A percentile compares a stretch with the other conserved stretches of the same genome.
Conservation (phyloP, 1,140 invertebrate species). For the Asobara japonica region DNA sequence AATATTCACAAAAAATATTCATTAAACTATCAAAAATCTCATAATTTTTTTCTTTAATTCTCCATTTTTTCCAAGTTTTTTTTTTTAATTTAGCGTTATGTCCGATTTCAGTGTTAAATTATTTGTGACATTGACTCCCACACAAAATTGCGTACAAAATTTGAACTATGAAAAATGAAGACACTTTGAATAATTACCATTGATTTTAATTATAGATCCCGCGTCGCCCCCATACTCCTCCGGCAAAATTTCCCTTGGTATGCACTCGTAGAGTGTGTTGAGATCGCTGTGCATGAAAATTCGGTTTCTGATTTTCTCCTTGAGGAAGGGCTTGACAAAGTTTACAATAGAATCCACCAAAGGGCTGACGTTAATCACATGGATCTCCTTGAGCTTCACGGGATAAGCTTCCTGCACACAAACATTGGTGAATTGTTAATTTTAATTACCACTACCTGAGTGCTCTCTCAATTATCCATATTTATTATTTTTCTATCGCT, state of each 20-base stretch:
- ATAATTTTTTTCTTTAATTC: too few species aligned
- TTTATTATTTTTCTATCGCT: too few species aligned
- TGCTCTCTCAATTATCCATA: too few species aligned
- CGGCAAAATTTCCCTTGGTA: slow-evolving; percentile 82
- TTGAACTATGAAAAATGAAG: slow-evolving; percentile 27
- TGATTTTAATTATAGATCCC: slow-evolving; percentile 75
- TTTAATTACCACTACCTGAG: too few species aligned
- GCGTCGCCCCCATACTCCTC: slow-evolving; percentile 81
- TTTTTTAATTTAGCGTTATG: too few species aligned
- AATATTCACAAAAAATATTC: too few species aligned
- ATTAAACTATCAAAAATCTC: too few species aligned
- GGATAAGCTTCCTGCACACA: slow-evolving; percentile 90
- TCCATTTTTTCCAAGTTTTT: too few species aligned
- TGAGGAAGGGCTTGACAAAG: slow-evolving; percentile 85
- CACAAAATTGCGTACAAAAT: too few species aligned
- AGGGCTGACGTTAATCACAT: slow-evolving; percentile 84
- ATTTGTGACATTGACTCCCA: too few species aligned
- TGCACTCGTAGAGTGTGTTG: slow-evolving; percentile 78
- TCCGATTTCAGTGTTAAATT: too few species aligned
- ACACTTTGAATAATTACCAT: slow-evolving; percentile 66
- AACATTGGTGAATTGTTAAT: too few species aligned
- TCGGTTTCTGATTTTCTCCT: slow-evolving; percentile 85
- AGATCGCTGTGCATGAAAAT: slow-evolving; percentile 80
- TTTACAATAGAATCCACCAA: slow-evolving; percentile 83
- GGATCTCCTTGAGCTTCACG: slow-evolving; percentile 84